Percentiles rank a stretch among this genome's conserved stretches.
Conservation (phyloP, 2,113 vertebrate genomes). For the Vimba vimba region DNA sequence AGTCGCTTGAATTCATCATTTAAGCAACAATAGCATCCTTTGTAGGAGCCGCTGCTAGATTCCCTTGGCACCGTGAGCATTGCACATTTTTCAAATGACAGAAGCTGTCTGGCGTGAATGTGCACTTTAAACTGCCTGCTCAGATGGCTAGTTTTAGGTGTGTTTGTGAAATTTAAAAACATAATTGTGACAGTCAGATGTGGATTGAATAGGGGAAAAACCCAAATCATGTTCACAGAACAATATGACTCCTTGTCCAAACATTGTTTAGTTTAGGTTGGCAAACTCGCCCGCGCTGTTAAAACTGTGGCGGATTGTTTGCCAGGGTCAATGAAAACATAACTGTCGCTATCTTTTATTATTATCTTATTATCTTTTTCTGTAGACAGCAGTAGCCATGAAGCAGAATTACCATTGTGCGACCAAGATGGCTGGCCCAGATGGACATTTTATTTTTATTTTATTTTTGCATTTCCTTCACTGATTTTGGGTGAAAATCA, state of each 20-base stretch:
- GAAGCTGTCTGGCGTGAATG: background rate
- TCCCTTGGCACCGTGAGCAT: background rate
- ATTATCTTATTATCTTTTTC: conserved; percentile 4
- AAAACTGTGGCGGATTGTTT: conserved; percentile 48
- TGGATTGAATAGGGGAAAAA: conserved; percentile 32
- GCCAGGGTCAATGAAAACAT: conserved; percentile 23
- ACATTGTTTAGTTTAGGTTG: conserved; percentile 60
- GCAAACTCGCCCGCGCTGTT: conserved; percentile 43
- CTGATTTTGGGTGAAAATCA: background rate
- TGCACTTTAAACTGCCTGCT: background rate
- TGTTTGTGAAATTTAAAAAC: conserved; percentile 5
- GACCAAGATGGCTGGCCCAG: background rate
- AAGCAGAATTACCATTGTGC: conserved; percentile 6
- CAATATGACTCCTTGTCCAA: conserved; percentile 50
- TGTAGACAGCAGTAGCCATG: conserved; percentile 7
- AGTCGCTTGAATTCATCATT: background rate
- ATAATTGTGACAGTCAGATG: conserved; percentile 1
- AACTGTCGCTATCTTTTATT: conserved; percentile 29
- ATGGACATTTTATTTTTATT: background rate
- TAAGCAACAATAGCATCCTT: background rate
- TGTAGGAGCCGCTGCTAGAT: background rate
- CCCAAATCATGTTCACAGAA: background rate
- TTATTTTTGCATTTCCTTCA: background rate
- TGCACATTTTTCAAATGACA: conserved; percentile 8
- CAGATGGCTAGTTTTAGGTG: background rate